phyloP scores from a whole-genome alignment of 2,113 vertebrate species.

The Mystacornis crossleyi region DNA sequence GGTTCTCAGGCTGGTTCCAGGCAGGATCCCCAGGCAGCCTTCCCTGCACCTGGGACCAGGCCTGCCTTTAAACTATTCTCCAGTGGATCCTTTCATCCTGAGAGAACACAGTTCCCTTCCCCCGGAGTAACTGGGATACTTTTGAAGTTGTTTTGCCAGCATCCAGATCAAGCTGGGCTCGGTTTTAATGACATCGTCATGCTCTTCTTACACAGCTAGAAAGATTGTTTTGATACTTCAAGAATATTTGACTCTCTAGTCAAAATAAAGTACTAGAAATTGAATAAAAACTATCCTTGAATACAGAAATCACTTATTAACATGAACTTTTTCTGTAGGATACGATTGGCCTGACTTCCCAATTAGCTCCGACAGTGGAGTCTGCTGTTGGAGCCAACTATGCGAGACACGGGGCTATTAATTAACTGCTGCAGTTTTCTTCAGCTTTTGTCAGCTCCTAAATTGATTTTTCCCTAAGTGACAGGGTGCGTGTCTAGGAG shows the following conservation, averaged over 20 bases:
- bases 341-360: neutral
- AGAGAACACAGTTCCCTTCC: neutral
- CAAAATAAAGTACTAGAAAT: slow-evolving; percentile 12
- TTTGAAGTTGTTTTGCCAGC: slow-evolving; percentile 48
- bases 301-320: slow-evolving; percentile 4
- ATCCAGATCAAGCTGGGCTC: neutral
- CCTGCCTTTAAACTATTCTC: neutral
- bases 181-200: neutral
- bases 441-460: slow-evolving; percentile 1
- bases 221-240: slow-evolving; percentile 43
- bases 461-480: neutral
- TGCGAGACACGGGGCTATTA: neutral
- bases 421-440: neutral
- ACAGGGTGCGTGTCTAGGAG: rapidly evolving
- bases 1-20: neutral
- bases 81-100: neutral
- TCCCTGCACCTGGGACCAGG: neutral
- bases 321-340: neutral
- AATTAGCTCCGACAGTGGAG: neutral
- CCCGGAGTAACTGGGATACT: neutral
- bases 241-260: neutral
- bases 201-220: slow-evolving; percentile 1
- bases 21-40: neutral
- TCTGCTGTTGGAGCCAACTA: neutral
- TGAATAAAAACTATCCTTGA: neutral